Evolutionary conservation across 2,113 vertebrate genomes (phyloP), one percentile per base, ranked within the genome.

Genomic region (mouse (Mus musculus)): DNA sequence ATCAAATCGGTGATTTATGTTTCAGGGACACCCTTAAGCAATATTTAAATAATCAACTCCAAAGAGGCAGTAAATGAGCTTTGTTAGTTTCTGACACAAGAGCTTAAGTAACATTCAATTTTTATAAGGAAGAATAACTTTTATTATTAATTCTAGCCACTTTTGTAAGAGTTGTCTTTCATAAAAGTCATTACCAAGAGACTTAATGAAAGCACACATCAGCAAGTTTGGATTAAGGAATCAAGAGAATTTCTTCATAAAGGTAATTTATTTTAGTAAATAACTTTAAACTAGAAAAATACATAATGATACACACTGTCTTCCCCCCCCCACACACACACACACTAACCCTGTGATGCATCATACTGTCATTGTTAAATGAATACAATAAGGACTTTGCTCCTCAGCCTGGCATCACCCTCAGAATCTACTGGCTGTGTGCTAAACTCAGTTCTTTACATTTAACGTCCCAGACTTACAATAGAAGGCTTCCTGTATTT

Each of bases 161-260:
- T n/a, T 96, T 93, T 93, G 61, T 0, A 94, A 81, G n/a, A 89
- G 20, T 89, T 90, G 39, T 4, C 10, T 42, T 95, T 81, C 75
- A 72, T 61, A 36, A 24, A 90, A 67, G n/a, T 81, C 12, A 93
- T 73, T 42, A 76, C 28, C 93, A 95, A 78, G 5, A 84, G 20
- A 1, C 7, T 16, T 42, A 86, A 28, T 67, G 9, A 86, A 61
- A 95, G 49, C 73, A 17, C 24, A n/a, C n/a, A 49, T 80, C 69
- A 46, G 9, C 46, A 76, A 63, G 54, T 5, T 76, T 88, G 33
- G 75, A 9, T 7, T n/a, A 76, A n/a, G 67, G 4, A 75, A 85
- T 6, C 26, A 85, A 46, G 67, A 9, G 61, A 88, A 84, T 7
- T 42, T 39, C 8, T 87, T 97, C 16, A 52, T 4, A 19, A 94